A percentile compares a stretch with the other conserved stretches of the same genome.
Evolutionary conservation across 1,140 invertebrate species (phyloP).

Genomic region (Archivesica marissinica): DNA sequence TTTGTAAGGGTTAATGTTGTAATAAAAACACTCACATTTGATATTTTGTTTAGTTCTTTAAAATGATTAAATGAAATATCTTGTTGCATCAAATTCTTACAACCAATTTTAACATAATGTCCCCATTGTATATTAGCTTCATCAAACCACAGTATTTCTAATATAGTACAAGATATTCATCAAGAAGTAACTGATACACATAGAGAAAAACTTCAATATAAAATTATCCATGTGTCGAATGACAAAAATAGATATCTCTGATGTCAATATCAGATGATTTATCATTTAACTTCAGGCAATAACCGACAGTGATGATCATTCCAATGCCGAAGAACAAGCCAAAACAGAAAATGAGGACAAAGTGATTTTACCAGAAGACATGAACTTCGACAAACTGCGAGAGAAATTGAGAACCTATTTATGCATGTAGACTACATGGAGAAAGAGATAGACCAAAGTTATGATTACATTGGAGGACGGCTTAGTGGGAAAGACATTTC

Average conservation of each 20-base stretch:
- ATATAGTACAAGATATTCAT: no score
- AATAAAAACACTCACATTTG: no score
- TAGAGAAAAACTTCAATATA: no score
- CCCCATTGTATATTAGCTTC: no score
- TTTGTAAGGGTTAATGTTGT: no score
- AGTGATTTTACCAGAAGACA: not conserved
- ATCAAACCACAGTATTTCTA: no score
- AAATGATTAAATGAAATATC: no score
- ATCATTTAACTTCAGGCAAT: not conserved
- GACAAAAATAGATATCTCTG: not conserved
- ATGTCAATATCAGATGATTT: not conserved
- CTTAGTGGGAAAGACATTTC: not conserved
- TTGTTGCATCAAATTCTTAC: no score
- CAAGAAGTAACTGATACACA: no score
- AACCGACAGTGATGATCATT: not conserved
- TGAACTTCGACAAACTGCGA: slow-evolving; percentile 1
- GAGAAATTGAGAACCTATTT: slow-evolving; percentile 1
- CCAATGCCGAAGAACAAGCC: not conserved
- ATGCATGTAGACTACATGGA: slow-evolving; percentile 14
- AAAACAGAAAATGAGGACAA: not conserved
- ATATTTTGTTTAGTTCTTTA: no score
- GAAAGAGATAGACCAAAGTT: slow-evolving; percentile 12
- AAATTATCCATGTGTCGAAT: not conserved
- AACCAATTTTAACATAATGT: no score
- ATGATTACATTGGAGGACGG: slow-evolving; percentile 10